phyloP scores from a whole-genome alignment of 2,797 vertebrate species.

The Darevskia nairensis region DNA sequence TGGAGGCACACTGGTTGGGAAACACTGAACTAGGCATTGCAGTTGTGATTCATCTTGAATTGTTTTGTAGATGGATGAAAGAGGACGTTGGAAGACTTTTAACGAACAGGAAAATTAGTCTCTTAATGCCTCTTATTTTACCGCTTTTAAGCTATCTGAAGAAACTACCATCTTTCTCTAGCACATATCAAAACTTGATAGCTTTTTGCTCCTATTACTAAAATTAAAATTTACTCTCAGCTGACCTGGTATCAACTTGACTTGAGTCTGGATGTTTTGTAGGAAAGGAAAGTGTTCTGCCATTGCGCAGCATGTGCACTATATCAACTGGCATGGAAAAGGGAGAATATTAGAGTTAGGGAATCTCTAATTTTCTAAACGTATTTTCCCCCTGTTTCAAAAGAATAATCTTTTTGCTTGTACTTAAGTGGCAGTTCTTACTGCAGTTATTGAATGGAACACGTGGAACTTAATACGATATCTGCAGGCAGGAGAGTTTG shows the following conservation, averaged over 20 bases:
- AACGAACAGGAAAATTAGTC: too few relatives aligned
- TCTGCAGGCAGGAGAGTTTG: conserved; percentile 17
- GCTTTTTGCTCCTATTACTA: conserved; percentile 50
- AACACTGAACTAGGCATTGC: too few relatives aligned
- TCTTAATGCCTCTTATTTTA: not conserved
- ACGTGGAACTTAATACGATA: conserved; percentile 38
- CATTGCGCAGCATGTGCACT: conserved; percentile 15
- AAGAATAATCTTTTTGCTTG: conserved; percentile 26
- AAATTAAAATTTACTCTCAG: conserved; percentile 52
- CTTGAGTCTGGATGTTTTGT: conserved; percentile 52
- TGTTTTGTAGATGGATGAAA: too few relatives aligned
- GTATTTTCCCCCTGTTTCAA: conserved; percentile 1
- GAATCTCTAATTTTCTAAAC: not conserved
- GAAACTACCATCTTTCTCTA: not conserved
- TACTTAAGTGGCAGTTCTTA: conserved; percentile 40
- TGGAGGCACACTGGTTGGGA: too few relatives aligned
- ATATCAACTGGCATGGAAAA: conserved; percentile 50
- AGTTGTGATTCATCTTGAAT: too few relatives aligned
- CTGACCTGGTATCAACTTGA: conserved; percentile 62
- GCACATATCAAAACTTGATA: conserved; percentile 37
- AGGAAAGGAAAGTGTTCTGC: conserved; percentile 55
- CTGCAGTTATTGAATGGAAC: conserved; percentile 57
- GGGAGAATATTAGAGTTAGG: conserved; percentile 21
- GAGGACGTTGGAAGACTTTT: too few relatives aligned
- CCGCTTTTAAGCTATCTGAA: not conserved